phyloP scores from a whole-genome alignment of 64 coral and sea anemone genomes.

The Dendronephthya gigantea region DNA sequence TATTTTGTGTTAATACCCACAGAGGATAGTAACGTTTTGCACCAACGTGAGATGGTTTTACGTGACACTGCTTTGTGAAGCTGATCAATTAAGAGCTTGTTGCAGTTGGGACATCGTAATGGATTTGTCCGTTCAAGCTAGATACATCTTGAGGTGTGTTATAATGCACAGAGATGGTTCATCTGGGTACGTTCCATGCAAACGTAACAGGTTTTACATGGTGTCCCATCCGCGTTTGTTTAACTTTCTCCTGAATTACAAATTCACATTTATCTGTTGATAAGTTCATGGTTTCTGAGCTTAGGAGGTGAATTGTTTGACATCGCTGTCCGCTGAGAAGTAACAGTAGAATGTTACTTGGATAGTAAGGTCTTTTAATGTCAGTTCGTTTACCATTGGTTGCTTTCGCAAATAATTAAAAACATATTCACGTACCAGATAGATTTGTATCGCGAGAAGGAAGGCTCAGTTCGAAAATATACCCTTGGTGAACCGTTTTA shows the following conservation, averaged over 20 bases:
- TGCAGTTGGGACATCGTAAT: conserved; percentile 16
- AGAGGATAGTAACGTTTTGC: background rate
- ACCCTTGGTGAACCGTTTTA: background rate
- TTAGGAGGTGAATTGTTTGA: conserved; percentile 45
- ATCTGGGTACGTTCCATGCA: conserved; percentile 14
- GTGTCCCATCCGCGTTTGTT: conserved; percentile 30
- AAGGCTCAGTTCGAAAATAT: background rate
- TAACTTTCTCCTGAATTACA: conserved; percentile 24
- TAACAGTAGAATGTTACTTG: conserved; percentile 7
- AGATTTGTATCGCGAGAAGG: background rate
- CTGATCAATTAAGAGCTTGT: conserved; percentile 19
- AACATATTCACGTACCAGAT: background rate
- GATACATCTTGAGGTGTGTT: conserved; percentile 21
- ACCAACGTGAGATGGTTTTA: conserved; percentile 26
- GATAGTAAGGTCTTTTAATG: background rate
- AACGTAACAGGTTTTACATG: background rate
- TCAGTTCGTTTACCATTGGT: background rate
- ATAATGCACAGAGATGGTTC: conserved; percentile 35
- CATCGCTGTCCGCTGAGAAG: too few species aligned
- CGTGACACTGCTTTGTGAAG: conserved; percentile 27
- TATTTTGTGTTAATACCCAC: background rate
- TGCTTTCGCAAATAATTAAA: background rate
- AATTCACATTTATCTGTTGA: conserved; percentile 30
- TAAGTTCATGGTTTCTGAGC: conserved; percentile 19
- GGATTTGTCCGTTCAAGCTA: conserved; percentile 24